A percentile compares a stretch with the other conserved stretches of the same genome.
Evolutionary conservation across 2,113 vertebrate species (phyloP).

Genomic region (Eleginops maclovinus): DNA sequence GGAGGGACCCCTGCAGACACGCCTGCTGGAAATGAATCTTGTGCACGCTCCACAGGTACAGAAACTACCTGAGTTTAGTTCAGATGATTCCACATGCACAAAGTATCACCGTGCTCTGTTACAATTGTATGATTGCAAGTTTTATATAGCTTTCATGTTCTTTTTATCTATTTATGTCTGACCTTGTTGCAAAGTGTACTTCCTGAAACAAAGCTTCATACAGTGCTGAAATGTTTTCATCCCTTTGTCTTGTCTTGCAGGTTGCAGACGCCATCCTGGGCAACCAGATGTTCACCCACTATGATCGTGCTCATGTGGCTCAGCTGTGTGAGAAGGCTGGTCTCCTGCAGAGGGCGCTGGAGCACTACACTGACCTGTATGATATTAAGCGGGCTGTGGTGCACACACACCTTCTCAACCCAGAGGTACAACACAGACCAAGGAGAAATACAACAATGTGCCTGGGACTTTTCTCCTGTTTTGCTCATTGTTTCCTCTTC

Average conservation of each 20-base stretch:
- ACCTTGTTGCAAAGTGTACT: not conserved
- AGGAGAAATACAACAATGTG: not conserved
- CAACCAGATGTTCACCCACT: constrained; percentile 99
- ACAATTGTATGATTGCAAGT: not conserved
- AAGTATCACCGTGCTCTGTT: not conserved
- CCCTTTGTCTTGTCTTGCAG: constrained; percentile 71
- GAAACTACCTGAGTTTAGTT: not conserved
- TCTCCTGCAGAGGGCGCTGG: constrained; percentile 95
- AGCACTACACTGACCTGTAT: constrained; percentile 97
- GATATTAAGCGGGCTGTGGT: constrained; percentile 98
- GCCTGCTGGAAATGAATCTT: constrained; percentile 98
- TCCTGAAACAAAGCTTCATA: not conserved
- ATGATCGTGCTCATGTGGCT: constrained; percentile 97
- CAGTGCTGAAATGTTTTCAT: not conserved
- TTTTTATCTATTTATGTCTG: too few species aligned
- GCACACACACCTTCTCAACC: constrained; percentile 98
- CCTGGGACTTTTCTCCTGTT: not conserved
- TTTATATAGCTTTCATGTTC: not conserved
- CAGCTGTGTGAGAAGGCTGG: constrained; percentile 99
- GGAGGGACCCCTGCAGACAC: constrained; percentile 96
- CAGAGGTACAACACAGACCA: constrained; percentile 87
- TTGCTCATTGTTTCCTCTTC: constrained; percentile 17
- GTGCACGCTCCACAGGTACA: constrained; percentile 97
- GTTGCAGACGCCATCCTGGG: constrained; percentile 98
- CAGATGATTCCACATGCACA: not conserved